Conservation (phyloP, 2,797 vertebrate genomes). For the Semotilus atromaculatus region DNA sequence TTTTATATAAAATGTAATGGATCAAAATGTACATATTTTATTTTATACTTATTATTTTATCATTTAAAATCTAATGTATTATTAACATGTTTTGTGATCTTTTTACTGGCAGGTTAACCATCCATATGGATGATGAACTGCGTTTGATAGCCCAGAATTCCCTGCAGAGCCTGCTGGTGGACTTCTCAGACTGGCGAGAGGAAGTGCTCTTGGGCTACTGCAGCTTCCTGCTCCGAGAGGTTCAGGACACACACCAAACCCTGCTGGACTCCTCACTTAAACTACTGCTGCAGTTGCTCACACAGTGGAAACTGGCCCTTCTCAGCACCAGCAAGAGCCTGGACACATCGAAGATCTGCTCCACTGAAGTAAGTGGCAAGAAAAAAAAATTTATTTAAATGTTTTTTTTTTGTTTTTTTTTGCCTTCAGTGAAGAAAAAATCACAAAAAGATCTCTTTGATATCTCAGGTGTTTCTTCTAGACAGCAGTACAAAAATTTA, state of each 20-base stretch:
- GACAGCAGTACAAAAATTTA: neutral
- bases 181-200: slow-evolving; percentile 97
- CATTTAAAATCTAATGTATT: too few species aligned
- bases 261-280: slow-evolving; percentile 94
- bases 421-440: too few species aligned
- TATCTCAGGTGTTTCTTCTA: neutral
- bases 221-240: slow-evolving; percentile 93
- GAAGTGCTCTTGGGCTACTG: slow-evolving; percentile 96
- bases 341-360: slow-evolving; percentile 61
- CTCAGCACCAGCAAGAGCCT: slow-evolving; percentile 79
- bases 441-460: neutral
- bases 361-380: slow-evolving; percentile 69
- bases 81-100: neutral
- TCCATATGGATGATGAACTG: slow-evolving; percentile 98
- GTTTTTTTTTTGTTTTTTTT: too few species aligned
- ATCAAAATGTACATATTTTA: too few species aligned
- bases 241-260: slow-evolving; percentile 92
- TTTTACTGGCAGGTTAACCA: slow-evolving; percentile 84
- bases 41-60: too few species aligned
- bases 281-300: slow-evolving; percentile 93
- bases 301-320: slow-evolving; percentile 94
- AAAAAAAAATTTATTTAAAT: neutral
- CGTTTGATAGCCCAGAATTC: slow-evolving; percentile 97
- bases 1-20: neutral
- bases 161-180: slow-evolving; percentile 93